Conservation (phyloP, 2,797 vertebrate genomes). For the Megalops cyprinoides region DNA sequence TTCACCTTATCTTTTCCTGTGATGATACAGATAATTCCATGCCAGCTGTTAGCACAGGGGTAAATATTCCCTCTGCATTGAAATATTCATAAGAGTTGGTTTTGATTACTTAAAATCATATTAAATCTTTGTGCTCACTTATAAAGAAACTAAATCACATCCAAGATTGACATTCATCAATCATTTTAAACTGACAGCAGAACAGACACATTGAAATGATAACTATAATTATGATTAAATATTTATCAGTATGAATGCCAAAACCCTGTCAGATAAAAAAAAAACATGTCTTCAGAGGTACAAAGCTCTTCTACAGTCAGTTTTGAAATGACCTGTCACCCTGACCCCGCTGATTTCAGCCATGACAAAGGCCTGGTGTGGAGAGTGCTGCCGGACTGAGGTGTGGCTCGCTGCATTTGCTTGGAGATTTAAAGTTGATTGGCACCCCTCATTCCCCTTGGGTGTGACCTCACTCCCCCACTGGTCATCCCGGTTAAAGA, state of each 20-base stretch:
- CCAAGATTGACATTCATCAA: not conserved
- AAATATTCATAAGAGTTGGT: not conserved
- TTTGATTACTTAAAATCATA: not conserved
- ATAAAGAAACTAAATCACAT: not conserved
- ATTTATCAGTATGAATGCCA: too few species aligned
- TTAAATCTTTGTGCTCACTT: not conserved
- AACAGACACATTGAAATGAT: not conserved
- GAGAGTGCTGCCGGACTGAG: not conserved
- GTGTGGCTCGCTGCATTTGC: not conserved
- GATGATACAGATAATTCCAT: not conserved
- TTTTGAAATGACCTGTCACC: not conserved
- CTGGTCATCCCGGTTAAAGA: not conserved
- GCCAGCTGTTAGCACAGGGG: not conserved
- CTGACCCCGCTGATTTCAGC: not conserved
- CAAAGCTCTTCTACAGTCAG: too few species aligned
- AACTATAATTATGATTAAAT: not conserved
- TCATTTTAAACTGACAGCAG: not conserved
- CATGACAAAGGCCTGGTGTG: not conserved
- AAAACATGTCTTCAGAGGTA: too few species aligned
- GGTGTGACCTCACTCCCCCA: too few species aligned
- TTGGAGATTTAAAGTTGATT: not conserved
- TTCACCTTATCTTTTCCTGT: too few species aligned
- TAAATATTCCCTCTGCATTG: not conserved
- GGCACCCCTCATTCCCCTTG: not conserved
- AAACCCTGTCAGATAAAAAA: too few species aligned